Percentiles rank a stretch among this genome's conserved stretches.
phyloP scores from a whole-genome alignment of 2,888 invertebrate genomes.

The Prenolepis imparis region DNA sequence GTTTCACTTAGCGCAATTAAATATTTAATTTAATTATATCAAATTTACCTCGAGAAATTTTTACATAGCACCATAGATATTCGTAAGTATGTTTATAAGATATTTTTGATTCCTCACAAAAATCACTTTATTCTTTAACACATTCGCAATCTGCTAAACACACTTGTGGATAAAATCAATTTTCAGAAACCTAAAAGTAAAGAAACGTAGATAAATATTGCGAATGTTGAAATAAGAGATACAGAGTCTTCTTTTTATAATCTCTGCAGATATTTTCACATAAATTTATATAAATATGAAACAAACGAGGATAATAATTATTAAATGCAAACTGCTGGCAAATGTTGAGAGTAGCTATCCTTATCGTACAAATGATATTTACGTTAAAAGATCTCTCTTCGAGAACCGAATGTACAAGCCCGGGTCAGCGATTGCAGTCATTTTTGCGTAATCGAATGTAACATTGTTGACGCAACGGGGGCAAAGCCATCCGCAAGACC shows the following conservation, averaged over 20 bases:
- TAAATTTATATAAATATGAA: neutral
- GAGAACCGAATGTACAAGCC: neutral
- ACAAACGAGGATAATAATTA: neutral
- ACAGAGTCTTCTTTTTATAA: neutral
- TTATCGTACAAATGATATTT: neutral
- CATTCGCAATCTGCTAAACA: neutral
- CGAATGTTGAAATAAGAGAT: neutral
- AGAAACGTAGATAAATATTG: neutral
- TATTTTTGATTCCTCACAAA: neutral
- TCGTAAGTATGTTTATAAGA: neutral
- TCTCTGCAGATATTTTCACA: neutral
- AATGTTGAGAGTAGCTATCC: neutral
- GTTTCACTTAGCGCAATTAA: neutral
- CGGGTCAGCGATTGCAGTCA: conserved; percentile 26
- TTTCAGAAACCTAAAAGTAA: neutral
- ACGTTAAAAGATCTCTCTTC: neutral
- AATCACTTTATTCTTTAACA: neutral
- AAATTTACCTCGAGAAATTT: neutral
- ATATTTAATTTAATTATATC: neutral
- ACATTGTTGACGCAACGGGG: conserved; percentile 23
- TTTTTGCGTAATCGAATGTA: conserved; percentile 49
- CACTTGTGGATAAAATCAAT: neutral
- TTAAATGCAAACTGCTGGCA: neutral
- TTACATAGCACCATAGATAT: neutral
- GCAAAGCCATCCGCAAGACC: no score